Base-by-base conservation (phyloP, 2,113 vertebrate genomes). In the Silurus asotus region DNA sequence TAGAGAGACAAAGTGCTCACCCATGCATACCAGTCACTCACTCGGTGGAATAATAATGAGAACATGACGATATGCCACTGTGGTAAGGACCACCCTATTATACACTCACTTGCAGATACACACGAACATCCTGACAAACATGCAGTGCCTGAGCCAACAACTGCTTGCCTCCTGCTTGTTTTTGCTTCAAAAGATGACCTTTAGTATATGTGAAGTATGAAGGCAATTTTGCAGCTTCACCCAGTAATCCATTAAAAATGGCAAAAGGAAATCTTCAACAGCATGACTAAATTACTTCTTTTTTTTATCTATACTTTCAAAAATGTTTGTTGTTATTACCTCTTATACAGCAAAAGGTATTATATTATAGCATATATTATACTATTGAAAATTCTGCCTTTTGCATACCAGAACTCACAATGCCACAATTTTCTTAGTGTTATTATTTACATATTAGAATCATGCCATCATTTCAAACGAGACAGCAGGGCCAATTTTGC, bases 21-120 rank as follows among this genome's bases (percentile, higher is more conserved):
- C 75, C 76, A 86, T 55, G 61, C 84, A 70, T 76, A 70, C 62
- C 82, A 84, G 67, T 65, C 82, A 84, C 67, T 79, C 48, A 76
- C 59, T 76, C 86, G 85, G 65, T 82, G 79, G 83, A 87, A 87
- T 82, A 87, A 82, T 82, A 83, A 87, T 82, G 70, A 82, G 49
- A 37, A 82, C 49, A 77, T 82, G 79, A 56, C 17, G 14, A 61
- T 82, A 83, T 58, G 59, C 61, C 51, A 67, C 61, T 23, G 48
- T 17, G 23, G 69, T 70, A 55, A 45, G 80, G 76, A 84, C 77
- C 77, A 20, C 56, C 8, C 77, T 48, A 48, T 61, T 45, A 61
- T 51, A 84, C 76, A 86, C 78, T 25, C 72, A 74, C 84, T 69
- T 37, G 64, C 19, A 56, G 45, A 49, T 55, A 77, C 56, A 78